Evolutionary conservation across 2,797 vertebrate genomes (phyloP).

Genomic region (Mycteria americana): DNA sequence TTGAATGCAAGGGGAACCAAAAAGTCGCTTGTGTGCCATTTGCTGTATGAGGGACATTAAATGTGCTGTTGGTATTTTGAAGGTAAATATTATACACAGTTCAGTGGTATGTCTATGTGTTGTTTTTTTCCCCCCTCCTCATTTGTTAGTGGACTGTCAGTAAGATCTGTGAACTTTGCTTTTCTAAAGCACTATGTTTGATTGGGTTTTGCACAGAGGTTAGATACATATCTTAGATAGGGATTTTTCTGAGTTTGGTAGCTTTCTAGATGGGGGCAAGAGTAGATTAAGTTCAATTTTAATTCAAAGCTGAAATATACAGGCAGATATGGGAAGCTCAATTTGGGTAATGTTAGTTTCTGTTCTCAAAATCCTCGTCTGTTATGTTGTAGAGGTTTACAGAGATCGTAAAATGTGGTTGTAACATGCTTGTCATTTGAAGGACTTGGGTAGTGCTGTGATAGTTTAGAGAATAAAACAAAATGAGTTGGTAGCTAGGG

Average conservation of each 20-base stretch:
- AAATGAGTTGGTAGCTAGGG: not conserved
- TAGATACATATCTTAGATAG: not conserved
- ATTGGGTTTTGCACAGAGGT: not conserved
- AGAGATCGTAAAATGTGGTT: not conserved
- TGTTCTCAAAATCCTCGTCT: not conserved
- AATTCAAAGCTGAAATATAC: not conserved
- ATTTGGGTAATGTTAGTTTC: not conserved
- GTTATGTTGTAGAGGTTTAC: not conserved
- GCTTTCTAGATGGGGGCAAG: not conserved
- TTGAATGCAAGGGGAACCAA: not conserved
- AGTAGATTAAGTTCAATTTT: not conserved
- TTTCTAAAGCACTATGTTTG: not conserved
- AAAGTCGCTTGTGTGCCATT: not conserved
- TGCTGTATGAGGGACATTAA: not conserved
- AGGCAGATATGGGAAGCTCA: not conserved
- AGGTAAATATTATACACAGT: not conserved
- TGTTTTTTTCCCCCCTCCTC: not conserved
- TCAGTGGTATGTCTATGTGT: not conserved
- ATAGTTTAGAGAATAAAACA: not conserved
- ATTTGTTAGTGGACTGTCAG: not conserved
- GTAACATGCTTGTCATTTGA: not conserved
- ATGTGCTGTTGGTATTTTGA: not conserved
- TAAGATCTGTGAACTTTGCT: not conserved
- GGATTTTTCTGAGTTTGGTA: not conserved
- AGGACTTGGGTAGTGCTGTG: not conserved